phyloP scores from a whole-genome alignment of 2,888 invertebrate species.

The Tortricodes alternella region DNA sequence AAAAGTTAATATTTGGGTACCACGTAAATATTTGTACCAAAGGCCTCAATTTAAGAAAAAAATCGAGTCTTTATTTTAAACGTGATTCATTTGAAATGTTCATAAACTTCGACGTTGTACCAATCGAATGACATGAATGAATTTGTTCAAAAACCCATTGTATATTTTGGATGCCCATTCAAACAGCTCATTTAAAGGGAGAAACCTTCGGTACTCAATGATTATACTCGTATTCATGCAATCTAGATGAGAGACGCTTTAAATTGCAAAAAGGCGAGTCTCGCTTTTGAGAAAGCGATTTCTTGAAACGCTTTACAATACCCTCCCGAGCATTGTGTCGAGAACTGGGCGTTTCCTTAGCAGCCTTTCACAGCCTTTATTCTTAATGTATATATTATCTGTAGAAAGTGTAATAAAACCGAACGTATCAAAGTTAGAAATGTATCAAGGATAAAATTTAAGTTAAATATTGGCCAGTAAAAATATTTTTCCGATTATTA shows the following conservation, averaged over 20 bases:
- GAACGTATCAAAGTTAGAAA: slow-evolving; percentile 29
- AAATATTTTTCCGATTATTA: too few species aligned
- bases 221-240: slow-evolving; percentile 63
- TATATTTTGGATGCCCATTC: slow-evolving; percentile 21
- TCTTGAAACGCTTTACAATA: slow-evolving; percentile 75
- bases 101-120: too few species aligned
- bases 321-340: slow-evolving; percentile 65
- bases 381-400: slow-evolving; percentile 41
- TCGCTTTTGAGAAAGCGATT: slow-evolving; percentile 73
- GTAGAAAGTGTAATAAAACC: slow-evolving; percentile 36
- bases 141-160: slow-evolving; percentile 5
- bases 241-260: slow-evolving; percentile 71
- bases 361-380: slow-evolving; percentile 60
- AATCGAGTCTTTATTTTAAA: too few species aligned
- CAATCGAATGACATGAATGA: slow-evolving; percentile 5
- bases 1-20: neutral
- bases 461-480: neutral
- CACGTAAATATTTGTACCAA: neutral
- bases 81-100: neutral
- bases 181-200: slow-evolving; percentile 38
- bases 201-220: slow-evolving; percentile 42
- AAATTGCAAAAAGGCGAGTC: slow-evolving; percentile 75
- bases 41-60: too few species aligned
- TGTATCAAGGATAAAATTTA: neutral
- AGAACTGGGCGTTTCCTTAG: slow-evolving; percentile 61